Percentiles rank a stretch among this genome's conserved stretches.
These are phyloP conservation scores for Pogonophryne albipinna DNA, from an alignment of 2,797 vertebrate genomes.

Conservation along the genomic window DNA sequence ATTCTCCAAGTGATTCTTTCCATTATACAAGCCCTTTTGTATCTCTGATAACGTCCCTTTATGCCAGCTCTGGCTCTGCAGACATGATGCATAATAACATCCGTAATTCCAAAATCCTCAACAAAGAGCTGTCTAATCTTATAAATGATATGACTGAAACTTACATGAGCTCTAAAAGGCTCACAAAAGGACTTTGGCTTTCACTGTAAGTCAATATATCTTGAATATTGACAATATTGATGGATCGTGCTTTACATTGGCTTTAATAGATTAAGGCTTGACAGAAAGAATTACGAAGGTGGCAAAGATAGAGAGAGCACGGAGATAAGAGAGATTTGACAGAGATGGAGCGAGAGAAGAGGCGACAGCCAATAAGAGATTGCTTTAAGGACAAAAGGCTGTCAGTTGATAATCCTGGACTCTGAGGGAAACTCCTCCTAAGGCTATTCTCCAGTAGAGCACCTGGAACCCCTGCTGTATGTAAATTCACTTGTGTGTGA, in stretches of 20 bases:
- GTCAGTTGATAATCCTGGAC: constrained; percentile 79
- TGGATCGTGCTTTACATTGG: constrained; percentile 54
- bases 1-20: constrained; percentile 39
- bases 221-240: constrained; percentile 62
- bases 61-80: constrained; percentile 17
- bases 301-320: constrained; percentile 13
- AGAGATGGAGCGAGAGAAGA: constrained; percentile 52
- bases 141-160: constrained; percentile 20
- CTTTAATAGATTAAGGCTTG: constrained; percentile 57
- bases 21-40: constrained; percentile 36
- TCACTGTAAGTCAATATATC: constrained; percentile 24
- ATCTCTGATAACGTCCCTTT: constrained; percentile 33
- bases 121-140: constrained; percentile 33
- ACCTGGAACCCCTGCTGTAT: constrained; percentile 37
- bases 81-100: constrained; percentile 27
- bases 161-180: constrained; percentile 19
- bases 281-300: constrained; percentile 47
- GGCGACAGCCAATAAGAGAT: constrained; percentile 68
- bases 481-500: constrained; percentile 57
- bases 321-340: constrained; percentile 33
- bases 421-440: constrained; percentile 52
- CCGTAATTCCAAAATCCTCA: constrained; percentile 17
- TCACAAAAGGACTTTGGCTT: constrained; percentile 15
- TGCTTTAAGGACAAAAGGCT: constrained; percentile 73
- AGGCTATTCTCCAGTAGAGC: constrained; percentile 47